Percentiles rank a stretch among this genome's conserved stretches.
These are phyloP conservation scores for Drosophila takahashii DNA, from an alignment of 1,140 invertebrate genomes.

Conservation along the genomic window DNA sequence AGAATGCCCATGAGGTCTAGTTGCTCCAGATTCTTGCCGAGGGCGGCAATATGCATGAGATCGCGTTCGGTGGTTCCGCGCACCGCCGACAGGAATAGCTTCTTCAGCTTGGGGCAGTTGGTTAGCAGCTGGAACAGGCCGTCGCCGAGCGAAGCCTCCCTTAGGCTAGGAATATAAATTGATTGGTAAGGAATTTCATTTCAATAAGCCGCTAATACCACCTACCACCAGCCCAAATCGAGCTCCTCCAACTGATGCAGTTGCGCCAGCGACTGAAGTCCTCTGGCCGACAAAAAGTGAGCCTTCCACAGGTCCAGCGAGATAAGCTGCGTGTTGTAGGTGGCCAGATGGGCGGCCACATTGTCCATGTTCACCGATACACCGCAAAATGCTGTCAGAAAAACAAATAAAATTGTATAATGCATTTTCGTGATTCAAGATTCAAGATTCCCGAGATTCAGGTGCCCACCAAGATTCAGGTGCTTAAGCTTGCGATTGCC, in stretches of 20 bases:
- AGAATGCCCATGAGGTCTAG: constrained; percentile 93
- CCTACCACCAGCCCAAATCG: constrained; percentile 96
- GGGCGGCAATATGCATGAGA: constrained; percentile 88
- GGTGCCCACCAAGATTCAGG: constrained; percentile 88
- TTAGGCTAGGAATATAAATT: constrained; percentile 81
- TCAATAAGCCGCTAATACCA: no score
- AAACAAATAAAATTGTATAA: background rate
- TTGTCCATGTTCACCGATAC: constrained; percentile 88
- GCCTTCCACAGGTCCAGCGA: constrained; percentile 95
- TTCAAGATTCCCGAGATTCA: background rate
- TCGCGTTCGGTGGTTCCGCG: constrained; percentile 92
- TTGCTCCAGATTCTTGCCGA: constrained; percentile 89
- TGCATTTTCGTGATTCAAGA: background rate
- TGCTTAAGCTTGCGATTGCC: constrained; percentile 89
- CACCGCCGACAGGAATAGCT: constrained; percentile 91
- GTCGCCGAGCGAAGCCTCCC: constrained; percentile 86
- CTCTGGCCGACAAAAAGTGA: constrained; percentile 89
- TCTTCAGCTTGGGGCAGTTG: constrained; percentile 89
- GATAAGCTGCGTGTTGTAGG: constrained; percentile 88
- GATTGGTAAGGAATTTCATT: constrained; percentile 7
- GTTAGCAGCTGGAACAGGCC: constrained; percentile 85
- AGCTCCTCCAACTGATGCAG: constrained; percentile 91
- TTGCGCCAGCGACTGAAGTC: constrained; percentile 88
- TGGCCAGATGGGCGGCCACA: constrained; percentile 88
- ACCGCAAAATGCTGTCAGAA: constrained; percentile 85